Conservation (phyloP, 2,113 vertebrate species). For the Poecile atricapillus region DNA sequence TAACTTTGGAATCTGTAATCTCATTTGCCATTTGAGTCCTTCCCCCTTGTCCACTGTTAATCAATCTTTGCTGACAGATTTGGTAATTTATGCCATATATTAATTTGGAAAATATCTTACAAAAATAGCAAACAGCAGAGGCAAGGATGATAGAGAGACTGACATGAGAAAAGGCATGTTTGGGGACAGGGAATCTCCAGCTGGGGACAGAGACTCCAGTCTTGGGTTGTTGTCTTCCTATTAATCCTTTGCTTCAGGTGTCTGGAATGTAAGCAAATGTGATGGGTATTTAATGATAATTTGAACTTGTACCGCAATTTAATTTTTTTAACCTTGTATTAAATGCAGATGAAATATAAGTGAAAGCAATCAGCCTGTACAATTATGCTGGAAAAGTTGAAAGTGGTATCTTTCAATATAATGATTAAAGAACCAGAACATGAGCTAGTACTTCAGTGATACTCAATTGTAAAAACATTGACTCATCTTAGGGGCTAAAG, state of each 20-base stretch:
- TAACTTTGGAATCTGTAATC: background rate
- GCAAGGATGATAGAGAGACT: background rate
- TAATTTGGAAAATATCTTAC: background rate
- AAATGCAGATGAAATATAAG: background rate
- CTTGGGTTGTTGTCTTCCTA: background rate
- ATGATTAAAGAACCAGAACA: background rate
- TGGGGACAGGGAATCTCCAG: background rate
- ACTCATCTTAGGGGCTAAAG: background rate
- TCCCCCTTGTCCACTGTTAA: background rate
- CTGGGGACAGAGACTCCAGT: background rate
- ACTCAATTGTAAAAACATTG: background rate
- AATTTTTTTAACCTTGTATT: background rate
- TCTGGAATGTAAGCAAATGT: background rate
- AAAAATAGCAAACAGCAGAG: background rate
- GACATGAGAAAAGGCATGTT: background rate
- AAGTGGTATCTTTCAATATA: background rate
- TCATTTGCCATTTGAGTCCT: background rate
- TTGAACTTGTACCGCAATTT: background rate
- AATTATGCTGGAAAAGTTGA: background rate
- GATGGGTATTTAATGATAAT: background rate
- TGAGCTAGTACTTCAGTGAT: background rate
- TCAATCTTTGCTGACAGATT: background rate
- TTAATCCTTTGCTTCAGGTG: background rate
- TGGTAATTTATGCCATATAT: background rate
- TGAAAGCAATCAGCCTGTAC: background rate